These are phyloP conservation scores for Parnassius orleans DNA, from an alignment of 2,888 invertebrate genomes.

Conservation along the genomic window DNA sequence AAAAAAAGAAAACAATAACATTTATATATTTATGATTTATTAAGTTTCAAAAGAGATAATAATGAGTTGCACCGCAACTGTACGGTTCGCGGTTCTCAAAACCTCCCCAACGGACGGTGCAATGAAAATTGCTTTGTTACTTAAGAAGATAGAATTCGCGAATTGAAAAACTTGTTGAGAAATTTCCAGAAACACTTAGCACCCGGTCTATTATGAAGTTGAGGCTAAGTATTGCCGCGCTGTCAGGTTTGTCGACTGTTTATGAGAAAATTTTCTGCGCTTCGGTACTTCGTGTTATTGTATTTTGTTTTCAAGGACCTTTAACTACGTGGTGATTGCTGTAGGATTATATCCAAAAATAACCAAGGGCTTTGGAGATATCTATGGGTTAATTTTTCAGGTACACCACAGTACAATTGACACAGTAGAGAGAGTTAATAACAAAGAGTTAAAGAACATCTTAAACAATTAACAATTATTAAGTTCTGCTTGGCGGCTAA, in stretches of 20 bases:
- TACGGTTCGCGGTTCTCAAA: conserved; percentile 35
- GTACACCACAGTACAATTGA: too few relatives aligned
- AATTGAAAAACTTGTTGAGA: conserved; percentile 25
- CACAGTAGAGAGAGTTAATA: too few relatives aligned
- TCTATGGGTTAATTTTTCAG: too few relatives aligned
- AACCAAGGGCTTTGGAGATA: too few relatives aligned
- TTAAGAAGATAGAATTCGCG: conserved; percentile 17
- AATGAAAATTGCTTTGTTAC: conserved; percentile 23
- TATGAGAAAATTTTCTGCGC: conserved; percentile 20
- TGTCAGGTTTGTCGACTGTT: conserved; percentile 21
- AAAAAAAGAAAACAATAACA: background rate
- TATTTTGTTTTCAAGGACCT: conserved; percentile 2
- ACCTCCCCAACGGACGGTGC: conserved; percentile 1
- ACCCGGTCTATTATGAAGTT: conserved; percentile 24
- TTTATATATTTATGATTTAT: conserved; percentile 3
- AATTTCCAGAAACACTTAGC: conserved; percentile 27
- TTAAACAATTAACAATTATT: too few relatives aligned
- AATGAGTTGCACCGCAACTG: conserved; percentile 30
- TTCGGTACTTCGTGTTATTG: conserved; percentile 3
- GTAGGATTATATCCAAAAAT: too few relatives aligned
- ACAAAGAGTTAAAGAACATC: too few relatives aligned
- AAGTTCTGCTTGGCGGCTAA: too few relatives aligned
- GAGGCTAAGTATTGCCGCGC: conserved; percentile 22
- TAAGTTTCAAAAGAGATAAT: conserved; percentile 11
- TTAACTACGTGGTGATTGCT: too few relatives aligned